phyloP scores from a whole-genome alignment of 2,888 invertebrate species.

The Eilema griseolum region DNA sequence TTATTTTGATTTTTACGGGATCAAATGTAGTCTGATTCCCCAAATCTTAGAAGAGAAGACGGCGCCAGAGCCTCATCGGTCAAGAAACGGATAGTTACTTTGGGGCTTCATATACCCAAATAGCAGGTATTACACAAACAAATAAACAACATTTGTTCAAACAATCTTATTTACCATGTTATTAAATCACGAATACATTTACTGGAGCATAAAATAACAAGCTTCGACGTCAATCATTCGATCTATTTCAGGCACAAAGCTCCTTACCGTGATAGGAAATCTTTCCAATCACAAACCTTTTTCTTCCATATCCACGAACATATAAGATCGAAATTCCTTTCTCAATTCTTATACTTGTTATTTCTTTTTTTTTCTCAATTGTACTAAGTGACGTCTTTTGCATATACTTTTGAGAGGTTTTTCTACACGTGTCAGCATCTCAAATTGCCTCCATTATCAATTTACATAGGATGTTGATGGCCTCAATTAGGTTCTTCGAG shows the following conservation, averaged over 20 bases:
- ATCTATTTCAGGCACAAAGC: slow-evolving; percentile 41
- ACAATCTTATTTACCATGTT: neutral
- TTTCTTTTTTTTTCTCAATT: slow-evolving; percentile 47
- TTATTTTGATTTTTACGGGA: neutral
- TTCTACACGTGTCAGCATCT: slow-evolving; percentile 40
- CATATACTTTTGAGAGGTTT: slow-evolving; percentile 30
- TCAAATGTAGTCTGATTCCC: neutral
- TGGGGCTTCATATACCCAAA: neutral
- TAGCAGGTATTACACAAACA: neutral
- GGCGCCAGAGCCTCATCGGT: neutral
- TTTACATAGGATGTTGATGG: slow-evolving; percentile 23
- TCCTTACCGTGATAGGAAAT: slow-evolving; percentile 34
- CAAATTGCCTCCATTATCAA: slow-evolving; percentile 31
- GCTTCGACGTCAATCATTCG: slow-evolving; percentile 37
- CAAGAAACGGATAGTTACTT: neutral
- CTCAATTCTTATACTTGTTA: slow-evolving; percentile 3
- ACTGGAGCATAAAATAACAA: slow-evolving; percentile 41
- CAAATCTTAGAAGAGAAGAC: neutral
- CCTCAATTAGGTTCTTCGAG: slow-evolving; percentile 14
- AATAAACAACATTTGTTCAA: neutral
- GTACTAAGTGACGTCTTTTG: slow-evolving; percentile 31
- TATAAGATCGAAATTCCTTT: slow-evolving; percentile 18
- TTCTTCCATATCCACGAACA: neutral
- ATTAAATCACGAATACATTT: slow-evolving; percentile 15
- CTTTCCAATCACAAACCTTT: neutral